Evolutionary conservation across 2,888 invertebrate species (phyloP).

Genomic region (Aethes cnicana): DNA sequence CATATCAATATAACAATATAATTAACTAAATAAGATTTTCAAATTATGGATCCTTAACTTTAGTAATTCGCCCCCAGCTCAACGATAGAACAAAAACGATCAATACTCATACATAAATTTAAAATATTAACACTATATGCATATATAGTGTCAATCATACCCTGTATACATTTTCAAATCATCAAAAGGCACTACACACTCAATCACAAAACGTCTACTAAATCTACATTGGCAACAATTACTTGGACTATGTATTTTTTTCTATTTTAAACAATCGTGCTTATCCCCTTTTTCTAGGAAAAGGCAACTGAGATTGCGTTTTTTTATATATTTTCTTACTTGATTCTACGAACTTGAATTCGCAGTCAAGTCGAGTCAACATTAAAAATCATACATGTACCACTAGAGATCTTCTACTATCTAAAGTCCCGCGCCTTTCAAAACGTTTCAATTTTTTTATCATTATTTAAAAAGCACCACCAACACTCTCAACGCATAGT

Average conservation of each 20-base stretch:
- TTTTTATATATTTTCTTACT: constrained; percentile 30
- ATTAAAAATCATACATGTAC: constrained; percentile 16
- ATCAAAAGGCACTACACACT: constrained; percentile 14
- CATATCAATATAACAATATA: no score
- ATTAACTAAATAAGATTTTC: no score
- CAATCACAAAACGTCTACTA: constrained; percentile 20
- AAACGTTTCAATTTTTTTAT: no score
- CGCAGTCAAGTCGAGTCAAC: constrained; percentile 36
- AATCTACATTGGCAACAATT: constrained; percentile 27
- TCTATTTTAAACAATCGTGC: constrained; percentile 45
- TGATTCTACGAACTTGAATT: constrained; percentile 38
- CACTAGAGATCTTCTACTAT: no score
- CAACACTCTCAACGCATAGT: no score
- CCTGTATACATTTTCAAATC: constrained; percentile 24
- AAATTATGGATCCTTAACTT: no score
- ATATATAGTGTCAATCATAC: constrained; percentile 19
- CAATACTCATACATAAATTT: constrained; percentile 12
- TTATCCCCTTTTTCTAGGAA: constrained; percentile 54
- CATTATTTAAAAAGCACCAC: no score
- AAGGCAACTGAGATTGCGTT: constrained; percentile 56
- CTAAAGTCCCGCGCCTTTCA: no score
- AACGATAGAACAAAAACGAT: not conserved
- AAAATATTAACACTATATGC: constrained; percentile 18
- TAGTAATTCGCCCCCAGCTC: constrained; percentile 4
- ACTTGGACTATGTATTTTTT: constrained; percentile 9